Conservation (phyloP, 1,140 invertebrate genomes). For the Muscidifurax raptorellus region DNA sequence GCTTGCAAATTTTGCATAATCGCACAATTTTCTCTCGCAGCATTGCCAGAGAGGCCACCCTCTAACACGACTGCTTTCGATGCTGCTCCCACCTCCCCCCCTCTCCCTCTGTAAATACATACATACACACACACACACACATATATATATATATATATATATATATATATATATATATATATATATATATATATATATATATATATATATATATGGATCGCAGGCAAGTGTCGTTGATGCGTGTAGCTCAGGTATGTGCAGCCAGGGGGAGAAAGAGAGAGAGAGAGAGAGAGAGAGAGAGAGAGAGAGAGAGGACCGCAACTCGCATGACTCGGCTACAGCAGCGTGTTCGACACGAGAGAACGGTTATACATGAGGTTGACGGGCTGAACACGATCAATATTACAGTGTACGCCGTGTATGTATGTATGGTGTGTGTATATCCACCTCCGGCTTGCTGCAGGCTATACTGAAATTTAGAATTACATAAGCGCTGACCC, state of each 20-base stretch:
- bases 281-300: neutral
- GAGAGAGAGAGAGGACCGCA: neutral
- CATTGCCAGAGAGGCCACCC: neutral
- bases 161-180: too few species aligned
- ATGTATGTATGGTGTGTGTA: neutral
- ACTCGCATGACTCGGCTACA: conserved; percentile 26
- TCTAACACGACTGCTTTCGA: neutral
- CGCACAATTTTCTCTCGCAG: neutral
- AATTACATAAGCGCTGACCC: conserved; percentile 4
- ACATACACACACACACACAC: too few species aligned
- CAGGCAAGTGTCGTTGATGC: conserved; percentile 12
- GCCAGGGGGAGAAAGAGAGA: neutral
- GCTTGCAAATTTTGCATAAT: neutral
- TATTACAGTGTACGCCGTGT: conserved; percentile 27
- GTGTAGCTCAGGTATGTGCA: neutral
- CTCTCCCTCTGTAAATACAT: neutral
- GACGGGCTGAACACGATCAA: conserved; percentile 37
- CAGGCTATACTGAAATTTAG: conserved; percentile 34
- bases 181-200: neutral
- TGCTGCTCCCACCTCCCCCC: neutral
- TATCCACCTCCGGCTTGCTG: neutral
- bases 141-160: too few species aligned
- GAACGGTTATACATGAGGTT: conserved; percentile 20
- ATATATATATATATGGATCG: neutral
- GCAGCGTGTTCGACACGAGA: conserved; percentile 30